Conservation (phyloP, 2,113 vertebrate species). For the Otocyon megalotis region DNA sequence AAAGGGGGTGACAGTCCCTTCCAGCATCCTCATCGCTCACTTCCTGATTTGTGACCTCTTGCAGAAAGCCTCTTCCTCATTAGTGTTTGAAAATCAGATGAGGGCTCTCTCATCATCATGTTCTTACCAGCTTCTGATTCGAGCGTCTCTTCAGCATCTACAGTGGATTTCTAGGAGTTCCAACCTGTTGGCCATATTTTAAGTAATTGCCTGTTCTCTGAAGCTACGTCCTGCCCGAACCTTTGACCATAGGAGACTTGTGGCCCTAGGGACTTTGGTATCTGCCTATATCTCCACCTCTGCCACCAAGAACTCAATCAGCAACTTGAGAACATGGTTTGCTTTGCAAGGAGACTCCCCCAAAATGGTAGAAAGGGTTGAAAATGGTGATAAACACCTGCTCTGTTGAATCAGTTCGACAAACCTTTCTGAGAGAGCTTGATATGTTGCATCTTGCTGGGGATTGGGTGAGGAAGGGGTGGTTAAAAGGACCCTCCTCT, state of each 20-base stretch:
- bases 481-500: neutral
- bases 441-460: no score
- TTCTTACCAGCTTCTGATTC: neutral
- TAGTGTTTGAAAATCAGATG: neutral
- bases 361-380: neutral
- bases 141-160: neutral
- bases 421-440: neutral
- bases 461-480: no score
- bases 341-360: neutral
- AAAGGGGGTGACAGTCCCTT: neutral
- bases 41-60: neutral
- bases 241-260: neutral
- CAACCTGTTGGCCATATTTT: neutral
- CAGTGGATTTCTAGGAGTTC: neutral
- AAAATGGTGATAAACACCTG: neutral
- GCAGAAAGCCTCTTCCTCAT: neutral
- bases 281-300: neutral
- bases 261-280: neutral
- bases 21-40: neutral
- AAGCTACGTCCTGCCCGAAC: neutral
- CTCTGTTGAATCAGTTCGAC: neutral
- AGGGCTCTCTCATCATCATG: neutral
- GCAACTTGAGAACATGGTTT: neutral
- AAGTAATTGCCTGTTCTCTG: neutral
- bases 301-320: neutral